Base-by-base conservation (phyloP, 2,888 invertebrate genomes). In the Biston betularia region DNA sequence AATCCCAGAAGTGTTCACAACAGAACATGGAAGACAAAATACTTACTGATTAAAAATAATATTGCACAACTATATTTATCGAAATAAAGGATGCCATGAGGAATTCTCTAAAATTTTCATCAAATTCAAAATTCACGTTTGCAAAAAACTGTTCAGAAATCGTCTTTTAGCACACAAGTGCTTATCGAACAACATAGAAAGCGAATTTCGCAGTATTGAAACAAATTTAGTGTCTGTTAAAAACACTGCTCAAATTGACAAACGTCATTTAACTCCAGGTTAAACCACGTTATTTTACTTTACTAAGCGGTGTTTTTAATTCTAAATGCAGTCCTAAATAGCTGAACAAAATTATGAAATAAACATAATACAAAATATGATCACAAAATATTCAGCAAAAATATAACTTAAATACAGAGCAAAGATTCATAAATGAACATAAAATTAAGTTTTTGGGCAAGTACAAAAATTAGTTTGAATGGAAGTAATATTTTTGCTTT, bases 11-110 rank as follows among this genome's bases (percentile, higher is more conserved):
- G 40, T 38, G 38, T 15, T 15, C 14, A 15, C 33, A 33, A 45
- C n/a, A 45, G 15, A 66, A 73, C 58, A 65, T 82, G 83, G 82
- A 84, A 83, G 82, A 81, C 81, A 73, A 79, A 79, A 80, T 72
- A 64, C 72, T 77, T 73, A 73, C 72, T 38, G 24, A 67, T 72
- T 75, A 68, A 54, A 65, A 65, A 71, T 68, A 57, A 76, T 80
- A 81, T 81, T 82, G 81, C 81, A 82, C 80, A 73, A 71, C 11
- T 48, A 48, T 50, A 8, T 50, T 14, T n/a, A 49, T 61, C 11
- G 0, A 67, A 38, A 50, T 33, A 40, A 11, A 63, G 50, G 50
- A 50, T 35, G 35, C 35, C 50, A 35, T 6, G 38, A 8, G 15
- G 0, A 10, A 53, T 38, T 34, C 34, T 38, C 3, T 24, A 24